Base-by-base conservation (phyloP, 2,888 invertebrate species). In the Macaria notata region DNA sequence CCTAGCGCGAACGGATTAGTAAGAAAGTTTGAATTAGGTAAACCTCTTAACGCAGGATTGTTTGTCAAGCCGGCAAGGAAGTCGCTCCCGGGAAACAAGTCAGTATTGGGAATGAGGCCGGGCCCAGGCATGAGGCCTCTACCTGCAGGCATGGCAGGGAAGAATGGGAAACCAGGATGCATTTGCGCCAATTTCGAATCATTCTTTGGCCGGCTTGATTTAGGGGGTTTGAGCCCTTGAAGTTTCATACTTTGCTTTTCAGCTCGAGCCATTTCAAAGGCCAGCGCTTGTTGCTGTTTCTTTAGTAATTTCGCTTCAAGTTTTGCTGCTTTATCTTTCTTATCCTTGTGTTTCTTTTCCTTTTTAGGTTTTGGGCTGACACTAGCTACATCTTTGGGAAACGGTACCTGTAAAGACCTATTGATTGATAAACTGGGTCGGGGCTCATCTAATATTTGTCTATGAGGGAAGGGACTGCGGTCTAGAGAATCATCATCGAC, bases 351-450 rank as follows among this genome's bases (percentile, higher is more conserved):
- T 81, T 92, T 92, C 72, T 83, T 88, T 71, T 94, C 94, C 69
- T 94, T 94, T 70, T 93, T 93, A 69, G 88, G 86, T 80, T 93
- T 93, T 83, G 87, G 74, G 92, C 91, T 70, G 87, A 92, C 72
- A 91, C 91, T 74, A 93, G 93, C 71, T 93, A 78, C 71, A 78
- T 87, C 87, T 88, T 90, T 90, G 85, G 89, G 76, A 79, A 77
- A 92, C 66, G 87, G 83, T 73, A 80, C 70, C 83, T 89, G 90
- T 68, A 88, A 72, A 59, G 88, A 83, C 76, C 88, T 89, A 64
- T 84, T 88, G 63, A 90, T 87, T 54, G 92, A 85, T 75, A 88
- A 71, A 79, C 76, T 84, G 51, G 84, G 84, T 65, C 72, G 79
- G 63, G 79, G 73, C 65, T 86, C 83, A 31, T 75, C 58, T 41